Percentiles rank a stretch among this genome's conserved stretches.
These are phyloP conservation scores for Sipha maydis DNA, from an alignment of 2,888 invertebrate species.

Conservation along the genomic window DNA sequence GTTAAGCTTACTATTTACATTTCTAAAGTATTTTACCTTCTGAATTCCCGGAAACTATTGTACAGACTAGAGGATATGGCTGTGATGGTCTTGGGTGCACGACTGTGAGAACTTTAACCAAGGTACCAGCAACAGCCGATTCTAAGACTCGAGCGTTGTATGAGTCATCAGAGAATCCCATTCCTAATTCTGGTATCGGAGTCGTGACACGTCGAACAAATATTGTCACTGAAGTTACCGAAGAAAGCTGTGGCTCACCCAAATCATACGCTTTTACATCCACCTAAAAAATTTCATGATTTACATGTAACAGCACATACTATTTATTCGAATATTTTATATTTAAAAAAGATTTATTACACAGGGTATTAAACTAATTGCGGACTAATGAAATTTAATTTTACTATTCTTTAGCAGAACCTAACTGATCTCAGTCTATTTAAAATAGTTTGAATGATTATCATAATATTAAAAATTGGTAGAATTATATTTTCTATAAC, in stretches of 20 bases:
- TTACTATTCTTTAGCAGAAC: too few species aligned
- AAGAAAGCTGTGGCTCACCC: constrained; percentile 85
- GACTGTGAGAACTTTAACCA: constrained; percentile 78
- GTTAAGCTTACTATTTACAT: neutral
- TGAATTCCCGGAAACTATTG: constrained; percentile 81
- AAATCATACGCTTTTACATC: constrained; percentile 87
- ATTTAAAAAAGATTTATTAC: neutral
- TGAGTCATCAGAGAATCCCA: constrained; percentile 87
- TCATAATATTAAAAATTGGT: too few species aligned
- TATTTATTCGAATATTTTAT: neutral
- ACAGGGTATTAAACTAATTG: neutral
- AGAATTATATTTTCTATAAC: too few species aligned
- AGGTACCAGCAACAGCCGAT: constrained; percentile 75
- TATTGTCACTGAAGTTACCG: constrained; percentile 82
- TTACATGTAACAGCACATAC: neutral
- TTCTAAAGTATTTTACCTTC: constrained; percentile 70
- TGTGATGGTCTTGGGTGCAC: constrained; percentile 78
- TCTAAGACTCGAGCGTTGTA: constrained; percentile 83
- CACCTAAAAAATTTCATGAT: constrained; percentile 70
- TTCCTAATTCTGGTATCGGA: constrained; percentile 78
- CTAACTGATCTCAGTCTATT: too few species aligned
- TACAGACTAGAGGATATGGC: constrained; percentile 80
- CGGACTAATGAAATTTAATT: too few species aligned
- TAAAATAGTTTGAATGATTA: too few species aligned
- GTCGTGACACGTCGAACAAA: constrained; percentile 84